Evolutionary conservation across 2,888 invertebrate species (phyloP), one percentile per base, ranked within the genome.

Genomic region (Cephus nigrinus): DNA sequence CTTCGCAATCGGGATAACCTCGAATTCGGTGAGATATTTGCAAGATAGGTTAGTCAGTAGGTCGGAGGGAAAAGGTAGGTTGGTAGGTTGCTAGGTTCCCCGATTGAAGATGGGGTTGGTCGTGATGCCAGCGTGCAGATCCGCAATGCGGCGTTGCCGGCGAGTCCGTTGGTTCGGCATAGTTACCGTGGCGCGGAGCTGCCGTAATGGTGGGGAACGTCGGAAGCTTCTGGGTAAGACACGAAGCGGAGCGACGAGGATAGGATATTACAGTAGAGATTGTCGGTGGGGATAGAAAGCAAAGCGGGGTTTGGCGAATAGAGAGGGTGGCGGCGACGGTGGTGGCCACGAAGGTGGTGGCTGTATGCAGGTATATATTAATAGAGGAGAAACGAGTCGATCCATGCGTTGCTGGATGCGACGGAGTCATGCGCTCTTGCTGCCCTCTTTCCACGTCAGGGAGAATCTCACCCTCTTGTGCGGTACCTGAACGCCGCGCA

Each of bases 61-160:
- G 55, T 55, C 55, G 55, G 2, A 55, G 23, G 15, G 55, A 55
- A 55, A 23, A 75, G 80, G 80, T 80, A 81, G 81, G 80, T 78
- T 77, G 79, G 74, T 75, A 78, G 79, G 79, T 77, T 79, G 80
- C 74, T 76, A 79, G 79, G 78, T 80, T 79, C 77, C 79, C 74
- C 79, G 73, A 77, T 68, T 15, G 77, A 76, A 79, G 75, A 76
- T 80, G 83, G 84, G 84, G 85, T 85, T 85, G 85, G 87, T 86
- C 84, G 85, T 88, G 86, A 23, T 88, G 89, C 89, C 88, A 89
- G 88, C 88, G 86, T 87, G 86, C 85, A 87, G 88, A 91, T 90
- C 91, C 88, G 91, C 91, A 91, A 91, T 91, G 91, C 91, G 91
- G 91, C 89, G 90, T 88, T 89, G 89, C 90, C 89, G 87, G 83